A percentile compares a stretch with the other conserved stretches of the same genome.
Evolutionary conservation across 2,888 invertebrate genomes (phyloP).

Genomic region (Agapostemon virescens): DNA sequence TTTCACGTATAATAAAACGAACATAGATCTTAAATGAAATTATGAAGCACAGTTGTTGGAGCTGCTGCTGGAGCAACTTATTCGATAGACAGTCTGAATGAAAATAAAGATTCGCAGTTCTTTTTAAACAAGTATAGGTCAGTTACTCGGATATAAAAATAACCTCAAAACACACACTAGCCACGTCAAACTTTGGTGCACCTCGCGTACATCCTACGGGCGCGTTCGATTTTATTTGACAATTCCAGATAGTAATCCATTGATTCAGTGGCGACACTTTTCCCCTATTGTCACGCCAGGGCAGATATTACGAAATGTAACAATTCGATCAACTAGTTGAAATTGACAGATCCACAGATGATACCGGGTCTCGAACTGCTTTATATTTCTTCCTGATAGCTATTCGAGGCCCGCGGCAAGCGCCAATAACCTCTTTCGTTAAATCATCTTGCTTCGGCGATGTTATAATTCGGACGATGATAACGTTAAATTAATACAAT

Average conservation of each 20-base stretch:
- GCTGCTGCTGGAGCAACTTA: conserved; percentile 30
- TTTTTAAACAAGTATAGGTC: conserved; percentile 67
- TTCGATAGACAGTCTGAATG: conserved; percentile 59
- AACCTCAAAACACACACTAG: conserved; percentile 72
- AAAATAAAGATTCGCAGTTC: conserved; percentile 66
- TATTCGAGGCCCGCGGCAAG: conserved; percentile 56
- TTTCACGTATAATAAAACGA: background rate
- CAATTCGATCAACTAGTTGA: conserved; percentile 16
- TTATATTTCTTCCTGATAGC: conserved; percentile 27
- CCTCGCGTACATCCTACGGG: conserved; percentile 57
- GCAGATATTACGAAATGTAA: background rate
- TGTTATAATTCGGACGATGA: conserved; percentile 22
- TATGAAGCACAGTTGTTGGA: background rate
- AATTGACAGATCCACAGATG: conserved; percentile 57
- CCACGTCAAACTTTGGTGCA: conserved; percentile 63
- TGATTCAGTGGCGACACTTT: conserved; percentile 37
- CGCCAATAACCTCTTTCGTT: conserved; percentile 33
- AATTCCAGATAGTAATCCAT: conserved; percentile 31
- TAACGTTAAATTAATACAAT: conserved; percentile 47
- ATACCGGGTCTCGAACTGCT: conserved; percentile 40
- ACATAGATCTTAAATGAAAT: background rate
- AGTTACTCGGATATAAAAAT: conserved; percentile 72
- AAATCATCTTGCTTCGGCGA: conserved; percentile 49
- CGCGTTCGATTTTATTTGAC: conserved; percentile 47
- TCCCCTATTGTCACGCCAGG: conserved; percentile 53